Evolutionary conservation across 1,140 invertebrate genomes (phyloP), one percentile per base, ranked within the genome.

Genomic region (Oreohelix idahoensis): DNA sequence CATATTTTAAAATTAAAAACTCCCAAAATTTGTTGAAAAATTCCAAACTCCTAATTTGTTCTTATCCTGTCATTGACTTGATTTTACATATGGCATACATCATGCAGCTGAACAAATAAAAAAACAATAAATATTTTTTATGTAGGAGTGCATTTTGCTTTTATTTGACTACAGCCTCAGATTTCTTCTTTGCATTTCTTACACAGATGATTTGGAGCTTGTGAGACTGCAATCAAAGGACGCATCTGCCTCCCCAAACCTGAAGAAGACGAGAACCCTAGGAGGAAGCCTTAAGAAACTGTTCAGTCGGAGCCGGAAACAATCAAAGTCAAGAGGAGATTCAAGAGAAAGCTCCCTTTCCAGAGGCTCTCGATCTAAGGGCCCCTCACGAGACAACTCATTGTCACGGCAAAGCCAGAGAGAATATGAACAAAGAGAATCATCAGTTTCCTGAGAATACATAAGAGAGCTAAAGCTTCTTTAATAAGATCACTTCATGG

Each of bases 261-360:
- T 90, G 71, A 90, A 90, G 84, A 90, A 90, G 79, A 88, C 89
- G n/a, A 83, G 88, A 39, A 89, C 89, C 5, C 81, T 90, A 20
- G 89, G 89, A 20, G 89, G 89, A 70, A 90, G 89, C 76, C 84
- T 90, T 10, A 90, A 88, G 86, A 90, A 90, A 81, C 78, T 90
- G 74, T 90, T 90, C 74, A 83, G 86, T 32, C 73, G 89, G 70
- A 85, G 88, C 45, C 83, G 88, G 42, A 87, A 87, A 80, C 78
- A 86, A 66, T 85, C 84, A 32, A 82, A 83, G 71, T 84, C 85
- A 53, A 63, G 79, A 32, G 89, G 85, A 4, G 86, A 84, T 20
- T 90, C 89, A 11, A 76, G 89, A 45, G 89, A 90, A 53, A 90
- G 89, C 81, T 90, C 89, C 32, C 79, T 88, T 75, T 88, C 88